Percentiles rank a stretch among this genome's conserved stretches.
Conservation (phyloP, 2,888 invertebrate genomes). For the Euzetes globulus region DNA sequence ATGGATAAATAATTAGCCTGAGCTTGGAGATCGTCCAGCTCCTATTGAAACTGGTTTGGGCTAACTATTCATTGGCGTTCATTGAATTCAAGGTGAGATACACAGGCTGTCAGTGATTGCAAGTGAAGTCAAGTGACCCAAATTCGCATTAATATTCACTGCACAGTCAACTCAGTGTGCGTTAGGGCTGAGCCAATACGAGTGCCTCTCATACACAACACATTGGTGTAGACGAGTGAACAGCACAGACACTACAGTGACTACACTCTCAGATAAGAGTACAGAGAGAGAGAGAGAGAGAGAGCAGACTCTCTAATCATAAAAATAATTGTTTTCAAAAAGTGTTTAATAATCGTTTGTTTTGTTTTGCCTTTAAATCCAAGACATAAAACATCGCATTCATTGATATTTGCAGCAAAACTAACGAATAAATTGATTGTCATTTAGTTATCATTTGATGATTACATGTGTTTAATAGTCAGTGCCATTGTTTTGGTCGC, state of each 20-base stretch:
- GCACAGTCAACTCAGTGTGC: neutral
- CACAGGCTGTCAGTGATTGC: neutral
- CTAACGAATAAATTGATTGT: too few species aligned
- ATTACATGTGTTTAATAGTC: too few species aligned
- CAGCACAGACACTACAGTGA: neutral
- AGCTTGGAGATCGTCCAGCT: neutral
- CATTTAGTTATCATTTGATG: too few species aligned
- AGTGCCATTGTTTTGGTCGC: too few species aligned
- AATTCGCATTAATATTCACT: neutral
- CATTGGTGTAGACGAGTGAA: neutral
- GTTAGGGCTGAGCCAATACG: neutral
- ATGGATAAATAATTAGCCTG: neutral
- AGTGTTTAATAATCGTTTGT: too few species aligned
- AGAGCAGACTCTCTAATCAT: neutral
- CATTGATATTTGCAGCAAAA: too few species aligned
- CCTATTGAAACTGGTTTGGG: neutral
- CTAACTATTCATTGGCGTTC: neutral
- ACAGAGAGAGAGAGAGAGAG: neutral
- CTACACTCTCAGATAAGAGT: neutral
- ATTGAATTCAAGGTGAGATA: slow-evolving; percentile 24
- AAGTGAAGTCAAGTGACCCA: slow-evolving; percentile 18
- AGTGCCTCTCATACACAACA: neutral
- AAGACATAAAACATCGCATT: too few species aligned
- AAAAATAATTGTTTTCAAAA: too few species aligned
- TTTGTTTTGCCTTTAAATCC: too few species aligned